These are phyloP conservation scores for Synergus laeviventris DNA, from an alignment of 2,888 invertebrate species.

Conservation along the genomic window DNA sequence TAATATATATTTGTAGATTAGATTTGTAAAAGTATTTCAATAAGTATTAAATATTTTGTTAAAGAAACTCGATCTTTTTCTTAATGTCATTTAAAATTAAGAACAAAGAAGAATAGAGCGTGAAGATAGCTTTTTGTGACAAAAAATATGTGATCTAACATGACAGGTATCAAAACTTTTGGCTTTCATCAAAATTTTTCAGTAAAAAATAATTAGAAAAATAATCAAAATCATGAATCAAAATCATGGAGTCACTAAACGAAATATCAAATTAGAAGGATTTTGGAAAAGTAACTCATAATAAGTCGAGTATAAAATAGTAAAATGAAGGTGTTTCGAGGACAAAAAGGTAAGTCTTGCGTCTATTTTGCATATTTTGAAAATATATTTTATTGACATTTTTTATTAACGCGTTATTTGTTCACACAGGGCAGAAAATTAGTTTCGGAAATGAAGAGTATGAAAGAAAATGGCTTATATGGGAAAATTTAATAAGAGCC, in stretches of 20 bases:
- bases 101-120: neutral
- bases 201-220: neutral
- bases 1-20: neutral
- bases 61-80: neutral
- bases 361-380: neutral
- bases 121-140: neutral
- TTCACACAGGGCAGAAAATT: neutral
- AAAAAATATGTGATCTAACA: neutral
- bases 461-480: neutral
- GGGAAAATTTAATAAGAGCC: too few relatives aligned
- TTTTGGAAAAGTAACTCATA: neutral
- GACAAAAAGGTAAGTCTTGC: neutral
- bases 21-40: neutral
- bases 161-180: neutral
- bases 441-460: neutral
- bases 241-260: neutral
- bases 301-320: neutral
- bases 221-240: neutral
- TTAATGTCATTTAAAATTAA: neutral
- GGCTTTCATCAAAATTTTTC: neutral
- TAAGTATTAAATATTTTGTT: slow-evolving; percentile 17
- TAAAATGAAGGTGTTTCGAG: neutral
- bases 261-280: neutral
- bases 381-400: neutral
- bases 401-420: neutral